phyloP scores from a whole-genome alignment of 2,888 invertebrate genomes.

The Platycnemis pennipes region DNA sequence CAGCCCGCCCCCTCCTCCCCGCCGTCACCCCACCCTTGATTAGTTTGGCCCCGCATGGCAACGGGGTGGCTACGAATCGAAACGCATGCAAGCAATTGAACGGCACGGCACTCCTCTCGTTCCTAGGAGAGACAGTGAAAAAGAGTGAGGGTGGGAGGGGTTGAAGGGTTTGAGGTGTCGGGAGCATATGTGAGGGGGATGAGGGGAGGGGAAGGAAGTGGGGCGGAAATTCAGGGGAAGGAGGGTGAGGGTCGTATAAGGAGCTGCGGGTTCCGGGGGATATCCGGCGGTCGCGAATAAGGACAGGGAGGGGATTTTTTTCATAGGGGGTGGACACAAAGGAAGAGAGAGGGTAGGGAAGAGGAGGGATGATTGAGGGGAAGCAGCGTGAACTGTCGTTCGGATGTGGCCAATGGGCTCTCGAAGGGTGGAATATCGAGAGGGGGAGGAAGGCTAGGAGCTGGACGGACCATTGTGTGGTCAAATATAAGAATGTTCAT shows the following conservation, averaged over 20 bases:
- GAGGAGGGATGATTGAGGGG: background rate
- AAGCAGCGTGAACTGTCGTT: background rate
- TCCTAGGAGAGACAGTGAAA: background rate
- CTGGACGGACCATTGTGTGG: background rate
- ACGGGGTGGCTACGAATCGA: background rate
- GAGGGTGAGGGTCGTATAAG: background rate
- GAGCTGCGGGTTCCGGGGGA: background rate
- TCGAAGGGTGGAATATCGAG: too few species aligned
- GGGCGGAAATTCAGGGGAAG: background rate
- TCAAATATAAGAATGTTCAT: too few species aligned
- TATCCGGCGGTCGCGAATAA: background rate
- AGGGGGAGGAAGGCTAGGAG: background rate
- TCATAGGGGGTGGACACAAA: background rate
- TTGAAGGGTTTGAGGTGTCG: background rate
- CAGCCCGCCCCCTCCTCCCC: slow-evolving; percentile 19
- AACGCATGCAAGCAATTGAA: background rate
- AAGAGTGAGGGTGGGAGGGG: background rate
- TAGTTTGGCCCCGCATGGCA: slow-evolving; percentile 37
- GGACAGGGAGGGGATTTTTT: background rate
- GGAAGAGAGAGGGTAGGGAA: background rate
- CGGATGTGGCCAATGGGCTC: too few species aligned
- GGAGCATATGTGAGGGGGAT: background rate
- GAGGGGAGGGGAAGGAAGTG: background rate
- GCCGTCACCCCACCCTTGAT: background rate
- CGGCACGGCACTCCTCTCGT: background rate